Evolutionary conservation across 2,797 vertebrate genomes (phyloP).

Genomic region (Psittacula derbiana): DNA sequence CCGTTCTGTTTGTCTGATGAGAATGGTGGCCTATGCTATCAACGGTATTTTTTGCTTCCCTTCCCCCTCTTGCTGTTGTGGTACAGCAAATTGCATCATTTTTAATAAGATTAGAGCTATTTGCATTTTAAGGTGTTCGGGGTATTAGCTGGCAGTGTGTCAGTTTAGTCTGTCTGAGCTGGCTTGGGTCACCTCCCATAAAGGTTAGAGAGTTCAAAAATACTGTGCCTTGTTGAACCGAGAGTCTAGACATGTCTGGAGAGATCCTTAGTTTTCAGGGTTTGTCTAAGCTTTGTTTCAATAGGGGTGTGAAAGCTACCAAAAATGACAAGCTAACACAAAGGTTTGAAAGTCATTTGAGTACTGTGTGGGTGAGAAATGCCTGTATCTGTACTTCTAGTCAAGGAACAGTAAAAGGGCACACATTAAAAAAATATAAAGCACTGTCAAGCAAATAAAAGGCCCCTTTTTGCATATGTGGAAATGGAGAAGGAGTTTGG

Average conservation of each 20-base stretch:
- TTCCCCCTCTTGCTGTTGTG: slow-evolving; percentile 63
- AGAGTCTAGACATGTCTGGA: slow-evolving; percentile 79
- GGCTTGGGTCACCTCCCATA: slow-evolving; percentile 74
- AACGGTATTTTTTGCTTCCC: slow-evolving; percentile 15
- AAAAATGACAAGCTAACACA: slow-evolving; percentile 58
- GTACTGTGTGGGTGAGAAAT: slow-evolving; percentile 56
- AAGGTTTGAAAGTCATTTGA: slow-evolving; percentile 61
- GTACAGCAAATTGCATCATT: slow-evolving; percentile 73
- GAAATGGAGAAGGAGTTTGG: background rate
- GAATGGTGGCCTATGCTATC: background rate
- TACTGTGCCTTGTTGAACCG: slow-evolving; percentile 68
- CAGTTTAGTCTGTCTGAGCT: slow-evolving; percentile 78
- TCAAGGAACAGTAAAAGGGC: slow-evolving; percentile 32
- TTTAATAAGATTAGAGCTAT: slow-evolving; percentile 75
- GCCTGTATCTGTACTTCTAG: slow-evolving; percentile 41
- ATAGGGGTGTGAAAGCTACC: slow-evolving; percentile 58
- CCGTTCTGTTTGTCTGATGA: slow-evolving; percentile 1
- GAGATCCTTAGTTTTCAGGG: slow-evolving; percentile 70
- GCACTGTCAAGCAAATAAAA: slow-evolving; percentile 24
- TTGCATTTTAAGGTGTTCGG: slow-evolving; percentile 74
- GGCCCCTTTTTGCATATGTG: background rate
- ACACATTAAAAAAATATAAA: slow-evolving; percentile 14
- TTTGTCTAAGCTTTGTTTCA: slow-evolving; percentile 76
- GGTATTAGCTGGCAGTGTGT: slow-evolving; percentile 75
- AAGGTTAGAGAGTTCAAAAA: slow-evolving; percentile 77